Evolutionary conservation across 2,888 invertebrate species (phyloP).

Genomic region (Adineta ricciae): DNA sequence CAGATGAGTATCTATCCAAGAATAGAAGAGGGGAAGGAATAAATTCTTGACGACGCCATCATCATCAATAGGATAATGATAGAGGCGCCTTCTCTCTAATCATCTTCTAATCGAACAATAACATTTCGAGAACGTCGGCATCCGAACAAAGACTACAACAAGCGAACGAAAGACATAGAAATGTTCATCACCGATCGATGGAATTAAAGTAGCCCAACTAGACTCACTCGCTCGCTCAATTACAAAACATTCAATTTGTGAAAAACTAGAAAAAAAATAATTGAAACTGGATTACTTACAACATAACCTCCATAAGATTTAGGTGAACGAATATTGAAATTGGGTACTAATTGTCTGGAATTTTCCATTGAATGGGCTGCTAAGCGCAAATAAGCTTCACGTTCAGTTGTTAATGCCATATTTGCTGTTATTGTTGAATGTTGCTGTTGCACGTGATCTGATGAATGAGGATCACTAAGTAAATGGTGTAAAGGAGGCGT

Average conservation of each 20-base stretch:
- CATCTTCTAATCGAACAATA: constrained; percentile 5
- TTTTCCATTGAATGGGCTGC: neutral
- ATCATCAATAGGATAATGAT: neutral
- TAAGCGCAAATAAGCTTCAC: constrained; percentile 3
- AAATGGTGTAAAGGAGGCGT: neutral
- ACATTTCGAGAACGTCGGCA: neutral
- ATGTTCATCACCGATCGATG: neutral
- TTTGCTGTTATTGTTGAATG: neutral
- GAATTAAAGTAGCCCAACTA: neutral
- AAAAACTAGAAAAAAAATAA: neutral
- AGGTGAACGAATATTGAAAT: neutral
- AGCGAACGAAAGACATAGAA: neutral
- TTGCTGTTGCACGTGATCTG: neutral
- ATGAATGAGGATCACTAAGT: neutral
- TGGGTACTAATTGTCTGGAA: neutral
- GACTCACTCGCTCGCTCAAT: too few relatives aligned
- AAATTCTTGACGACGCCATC: neutral
- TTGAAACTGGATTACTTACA: neutral
- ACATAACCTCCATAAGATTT: constrained; percentile 6
- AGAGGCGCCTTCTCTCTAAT: neutral
- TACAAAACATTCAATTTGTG: neutral
- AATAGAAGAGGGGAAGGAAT: neutral
- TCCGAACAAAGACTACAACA: neutral
- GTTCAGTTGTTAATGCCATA: neutral
- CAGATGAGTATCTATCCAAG: neutral